Base-by-base conservation (phyloP, 2,797 vertebrate genomes). In the Enteromius argenteus region DNA sequence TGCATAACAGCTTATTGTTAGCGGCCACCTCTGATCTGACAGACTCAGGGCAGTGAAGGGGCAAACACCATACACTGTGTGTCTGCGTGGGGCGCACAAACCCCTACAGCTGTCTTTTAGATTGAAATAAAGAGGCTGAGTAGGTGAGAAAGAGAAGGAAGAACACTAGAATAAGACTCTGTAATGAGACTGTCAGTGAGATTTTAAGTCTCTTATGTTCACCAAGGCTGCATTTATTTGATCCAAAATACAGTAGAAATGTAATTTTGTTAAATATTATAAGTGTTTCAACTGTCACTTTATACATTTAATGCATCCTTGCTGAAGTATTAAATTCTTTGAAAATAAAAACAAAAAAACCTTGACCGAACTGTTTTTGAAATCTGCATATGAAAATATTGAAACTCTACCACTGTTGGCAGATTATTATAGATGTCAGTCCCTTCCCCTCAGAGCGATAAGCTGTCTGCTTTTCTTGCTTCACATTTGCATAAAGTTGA, bases 1-100 rank as follows among this genome's bases (percentile, higher is more conserved):
- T 89, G 88, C 91, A 93, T 91, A 92, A 94, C 92, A 91, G 92
- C 90, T 91, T 92, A 93, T 94, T 93, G 91, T 93, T 90, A 86
- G 21, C 68, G 77, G 86, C 80, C 73, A 82, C 89, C 88, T 94
- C 92, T 93, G 92, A 94, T 94, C 92, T 92, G 80, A 80, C 88
- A 80, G 84, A 90, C 83, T 74, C 27, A 3, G 67, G 49, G 79
- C 66, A 13, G 81, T 84, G 72, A 86, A 58, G 27, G 83, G 71
- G 58, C 51, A 37, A 78, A 67, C 35, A 30, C 62, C 73, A 85
- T 80, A 81, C 83, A 42, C 69, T 85, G 58, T 84, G 71, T 71
- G 71, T 79, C 73, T 68, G 49, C 1, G 17, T n/a, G 51, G 30
- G 23, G 23, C 19, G 2, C 6, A 72, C 27, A 8, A 58, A 49